Evolutionary conservation across 2,797 vertebrate species (phyloP).

Genomic region (Pangasius mekongensis): DNA sequence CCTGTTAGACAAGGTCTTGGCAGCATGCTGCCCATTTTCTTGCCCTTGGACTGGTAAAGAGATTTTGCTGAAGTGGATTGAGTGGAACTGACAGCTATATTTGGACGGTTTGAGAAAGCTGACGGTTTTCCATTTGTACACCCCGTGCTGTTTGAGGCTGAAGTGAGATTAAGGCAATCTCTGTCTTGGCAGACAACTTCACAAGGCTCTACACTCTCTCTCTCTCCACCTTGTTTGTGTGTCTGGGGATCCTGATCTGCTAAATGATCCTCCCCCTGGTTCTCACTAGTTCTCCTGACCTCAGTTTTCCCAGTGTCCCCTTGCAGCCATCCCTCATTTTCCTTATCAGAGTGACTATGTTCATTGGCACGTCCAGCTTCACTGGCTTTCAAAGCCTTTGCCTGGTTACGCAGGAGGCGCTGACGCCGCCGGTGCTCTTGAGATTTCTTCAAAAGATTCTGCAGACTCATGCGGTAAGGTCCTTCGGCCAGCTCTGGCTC

Average conservation of each 20-base stretch:
- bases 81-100: conserved; percentile 9
- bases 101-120: conserved; percentile 17
- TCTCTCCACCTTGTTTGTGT: background rate
- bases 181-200: conserved; percentile 3
- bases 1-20: conserved; percentile 31
- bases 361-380: conserved; percentile 58
- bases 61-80: conserved; percentile 45
- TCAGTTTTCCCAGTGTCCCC: conserved; percentile 51
- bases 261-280: conserved; percentile 13
- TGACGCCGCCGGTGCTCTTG: conserved; percentile 83
- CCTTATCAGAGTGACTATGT: conserved; percentile 86
- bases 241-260: conserved; percentile 9
- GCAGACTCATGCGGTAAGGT: conserved; percentile 84
- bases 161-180: conserved; percentile 25
- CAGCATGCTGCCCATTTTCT: conserved; percentile 21
- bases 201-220: background rate
- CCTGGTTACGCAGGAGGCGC: conserved; percentile 71
- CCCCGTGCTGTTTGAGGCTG: conserved; percentile 14
- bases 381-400: conserved; percentile 65
- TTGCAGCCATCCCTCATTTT: conserved; percentile 76
- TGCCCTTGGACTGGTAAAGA: conserved; percentile 42
- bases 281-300: conserved; percentile 61
- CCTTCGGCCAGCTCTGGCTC: conserved; percentile 53
- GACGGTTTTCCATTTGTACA: conserved; percentile 13
- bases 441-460: conserved; percentile 91